Evolutionary conservation across 1,140 invertebrate genomes (phyloP).

Genomic region (Microplitis demolitor): DNA sequence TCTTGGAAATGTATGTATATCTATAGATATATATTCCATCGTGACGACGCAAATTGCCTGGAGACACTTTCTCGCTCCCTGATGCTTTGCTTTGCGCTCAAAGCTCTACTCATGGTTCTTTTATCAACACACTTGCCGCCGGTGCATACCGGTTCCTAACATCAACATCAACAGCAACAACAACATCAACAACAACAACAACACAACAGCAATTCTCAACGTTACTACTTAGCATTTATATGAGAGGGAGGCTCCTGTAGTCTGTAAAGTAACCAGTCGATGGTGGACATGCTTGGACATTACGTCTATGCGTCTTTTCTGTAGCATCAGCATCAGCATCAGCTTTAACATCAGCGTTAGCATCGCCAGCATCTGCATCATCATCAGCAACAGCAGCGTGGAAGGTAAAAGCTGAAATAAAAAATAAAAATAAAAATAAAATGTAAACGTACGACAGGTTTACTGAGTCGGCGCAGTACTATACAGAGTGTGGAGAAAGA

Average conservation of each 20-base stretch:
- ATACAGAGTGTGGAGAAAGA: conserved; percentile 6
- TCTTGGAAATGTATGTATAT: background rate
- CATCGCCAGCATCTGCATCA: too few species aligned
- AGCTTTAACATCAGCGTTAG: too few species aligned
- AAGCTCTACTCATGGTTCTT: background rate
- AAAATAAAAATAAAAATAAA: background rate
- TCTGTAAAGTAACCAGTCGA: background rate
- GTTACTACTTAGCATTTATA: conserved; percentile 48
- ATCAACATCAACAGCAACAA: background rate
- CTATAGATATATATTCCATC: too few species aligned
- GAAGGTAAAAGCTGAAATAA: background rate
- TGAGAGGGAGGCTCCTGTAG: conserved; percentile 18
- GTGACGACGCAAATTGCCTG: background rate
- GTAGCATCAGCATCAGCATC: too few species aligned
- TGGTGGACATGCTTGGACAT: background rate
- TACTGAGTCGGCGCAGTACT: background rate
- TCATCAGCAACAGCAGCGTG: too few species aligned
- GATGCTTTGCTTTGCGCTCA: background rate
- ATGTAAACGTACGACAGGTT: background rate
- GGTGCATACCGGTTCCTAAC: conserved; percentile 13
- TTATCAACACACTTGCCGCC: background rate
- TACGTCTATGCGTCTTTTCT: background rate
- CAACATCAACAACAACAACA: too few species aligned
- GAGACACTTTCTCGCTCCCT: background rate
- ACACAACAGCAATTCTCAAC: conserved; percentile 14